Conservation (phyloP, 2,797 vertebrate species). For the Sebastes melanostomus region DNA sequence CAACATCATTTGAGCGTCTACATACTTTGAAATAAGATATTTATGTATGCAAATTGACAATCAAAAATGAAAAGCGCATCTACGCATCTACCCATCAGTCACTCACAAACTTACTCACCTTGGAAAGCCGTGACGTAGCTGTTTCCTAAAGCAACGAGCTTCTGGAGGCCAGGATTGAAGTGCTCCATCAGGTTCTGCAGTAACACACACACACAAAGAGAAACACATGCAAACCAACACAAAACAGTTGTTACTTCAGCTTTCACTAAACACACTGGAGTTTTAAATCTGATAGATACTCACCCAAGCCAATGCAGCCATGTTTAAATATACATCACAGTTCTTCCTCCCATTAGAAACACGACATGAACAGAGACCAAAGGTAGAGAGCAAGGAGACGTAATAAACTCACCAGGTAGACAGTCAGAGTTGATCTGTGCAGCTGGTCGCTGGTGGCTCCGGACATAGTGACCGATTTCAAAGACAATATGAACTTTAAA, state of each 20-base stretch:
- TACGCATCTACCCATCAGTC: not conserved
- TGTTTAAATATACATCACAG: not conserved
- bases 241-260: not conserved
- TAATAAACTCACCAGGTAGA: slow-evolving; percentile 76
- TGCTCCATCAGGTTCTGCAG: slow-evolving; percentile 91
- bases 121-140: slow-evolving; percentile 93
- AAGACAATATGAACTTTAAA: slow-evolving; percentile 6
- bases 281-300: not conserved
- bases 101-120: slow-evolving; percentile 76
- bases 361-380: not conserved
- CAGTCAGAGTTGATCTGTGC: slow-evolving; percentile 79
- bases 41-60: not conserved
- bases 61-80: not conserved
- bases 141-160: slow-evolving; percentile 91
- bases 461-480: slow-evolving; percentile 70
- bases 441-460: slow-evolving; percentile 81
- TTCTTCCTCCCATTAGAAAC: not conserved
- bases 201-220: not conserved
- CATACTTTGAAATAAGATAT: not conserved
- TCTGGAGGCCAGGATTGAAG: slow-evolving; percentile 94
- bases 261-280: not conserved
- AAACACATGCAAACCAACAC: not conserved
- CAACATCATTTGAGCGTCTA: not conserved
- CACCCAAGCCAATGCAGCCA: not conserved
- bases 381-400: not conserved